Evolutionary conservation across 2,113 vertebrate genomes (phyloP).

Genomic region (western clawed frog (Xenopus tropicalis)): UCB_Xtro_10.0 CM004450.2:26989501-26990000

Average conservation of each 20-base stretch:
- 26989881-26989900: too few relatives aligned
- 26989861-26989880: conserved; percentile 82
- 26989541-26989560: conserved; percentile 14
- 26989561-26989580: conserved; percentile 25
- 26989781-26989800: conserved; percentile 65
- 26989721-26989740: conserved; percentile 2
- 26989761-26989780: conserved; percentile 48
- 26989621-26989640: conserved; percentile 34
- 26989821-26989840: conserved; percentile 80
- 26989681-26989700: conserved; percentile 5
- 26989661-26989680: neutral
- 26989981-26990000: too few relatives aligned
- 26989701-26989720: neutral
- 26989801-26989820: conserved; percentile 76
- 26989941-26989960: too few relatives aligned
- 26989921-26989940: too few relatives aligned
- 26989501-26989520: neutral
- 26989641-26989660: conserved; percentile 8
- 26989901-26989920: too few relatives aligned
- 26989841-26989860: conserved; percentile 80
- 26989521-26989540: conserved; percentile 15
- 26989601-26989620: conserved; percentile 4
- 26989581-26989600: conserved; percentile 23
- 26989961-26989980: too few relatives aligned
- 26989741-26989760: neutral